A percentile compares a stretch with the other conserved stretches of the same genome.
Evolutionary conservation across 2,113 vertebrate species (phyloP).

Genomic region (Cavia porcellus): DNA sequence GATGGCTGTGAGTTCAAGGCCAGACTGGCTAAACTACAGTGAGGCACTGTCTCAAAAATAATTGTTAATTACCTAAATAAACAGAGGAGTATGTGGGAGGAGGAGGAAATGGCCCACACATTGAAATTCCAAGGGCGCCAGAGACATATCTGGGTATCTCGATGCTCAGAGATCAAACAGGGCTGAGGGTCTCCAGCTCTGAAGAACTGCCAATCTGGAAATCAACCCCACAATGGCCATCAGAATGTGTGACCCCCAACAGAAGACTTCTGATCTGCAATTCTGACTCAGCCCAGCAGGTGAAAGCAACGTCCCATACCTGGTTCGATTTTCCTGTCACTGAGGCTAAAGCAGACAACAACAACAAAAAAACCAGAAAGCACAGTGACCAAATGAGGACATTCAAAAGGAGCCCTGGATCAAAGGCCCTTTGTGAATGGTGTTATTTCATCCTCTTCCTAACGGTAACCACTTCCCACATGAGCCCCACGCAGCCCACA

Average conservation of each 20-base stretch:
- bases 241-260: neutral
- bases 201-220: neutral
- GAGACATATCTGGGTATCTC: neutral
- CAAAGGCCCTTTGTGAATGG: slow-evolving; percentile 61
- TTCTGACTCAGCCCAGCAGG: neutral
- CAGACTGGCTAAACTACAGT: neutral
- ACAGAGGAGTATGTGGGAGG: neutral
- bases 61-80: neutral
- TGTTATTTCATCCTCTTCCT: slow-evolving; percentile 67
- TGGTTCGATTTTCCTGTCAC: slow-evolving; percentile 30
- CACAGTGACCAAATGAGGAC: slow-evolving; percentile 51
- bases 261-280: neutral
- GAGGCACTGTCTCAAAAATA: neutral
- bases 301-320: neutral
- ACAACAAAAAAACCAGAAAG: neutral
- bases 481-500: slow-evolving; percentile 74
- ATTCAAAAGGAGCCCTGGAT: slow-evolving; percentile 62
- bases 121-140: neutral
- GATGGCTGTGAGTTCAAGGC: neutral
- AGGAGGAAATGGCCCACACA: neutral
- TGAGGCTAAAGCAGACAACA: slow-evolving; percentile 4
- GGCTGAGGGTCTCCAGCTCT: neutral
- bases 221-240: neutral
- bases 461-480: slow-evolving; percentile 80
- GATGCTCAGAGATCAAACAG: neutral